phyloP scores from a whole-genome alignment of 2,888 invertebrate species.

The Dyspetes luteomarginatus region DNA sequence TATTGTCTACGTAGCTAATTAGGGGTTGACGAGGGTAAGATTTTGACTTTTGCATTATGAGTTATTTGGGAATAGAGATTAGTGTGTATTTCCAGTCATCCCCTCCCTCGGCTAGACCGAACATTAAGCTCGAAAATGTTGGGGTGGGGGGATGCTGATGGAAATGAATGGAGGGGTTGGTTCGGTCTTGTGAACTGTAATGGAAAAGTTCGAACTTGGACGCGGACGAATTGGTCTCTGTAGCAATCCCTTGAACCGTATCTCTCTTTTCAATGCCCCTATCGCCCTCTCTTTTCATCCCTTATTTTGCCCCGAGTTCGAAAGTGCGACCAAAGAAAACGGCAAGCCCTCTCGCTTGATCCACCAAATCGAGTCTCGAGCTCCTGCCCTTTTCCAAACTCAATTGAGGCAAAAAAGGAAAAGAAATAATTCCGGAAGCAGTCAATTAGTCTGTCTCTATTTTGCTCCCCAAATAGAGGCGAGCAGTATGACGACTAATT shows the following conservation, averaged over 20 bases:
- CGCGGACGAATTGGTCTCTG: conserved; percentile 64
- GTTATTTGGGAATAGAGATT: conserved; percentile 23
- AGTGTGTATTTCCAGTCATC: conserved; percentile 10
- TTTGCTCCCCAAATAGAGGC: conserved; percentile 6
- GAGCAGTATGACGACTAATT: neutral
- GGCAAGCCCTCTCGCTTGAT: conserved; percentile 20
- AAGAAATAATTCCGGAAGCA: conserved; percentile 22
- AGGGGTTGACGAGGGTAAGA: neutral
- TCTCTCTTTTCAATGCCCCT: conserved; percentile 39
- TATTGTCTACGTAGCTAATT: neutral
- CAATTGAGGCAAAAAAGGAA: conserved; percentile 22
- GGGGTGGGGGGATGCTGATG: conserved; percentile 30
- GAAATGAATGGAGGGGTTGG: conserved; percentile 52
- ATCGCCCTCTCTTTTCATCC: conserved; percentile 19
- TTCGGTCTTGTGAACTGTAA: conserved; percentile 65
- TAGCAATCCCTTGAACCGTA: conserved; percentile 56
- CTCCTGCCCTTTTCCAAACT: conserved; percentile 37
- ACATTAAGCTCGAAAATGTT: conserved; percentile 41
- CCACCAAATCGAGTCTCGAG: conserved; percentile 44
- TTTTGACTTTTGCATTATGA: conserved; percentile 13
- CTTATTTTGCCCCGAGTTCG: conserved; percentile 42
- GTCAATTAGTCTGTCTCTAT: conserved; percentile 58
- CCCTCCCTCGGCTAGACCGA: neutral
- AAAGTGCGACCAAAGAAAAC: conserved; percentile 46
- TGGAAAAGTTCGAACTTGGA: conserved; percentile 67